These are phyloP conservation scores for Allophyes oxyacanthae DNA, from an alignment of 2,888 invertebrate species.

Conservation along the genomic window DNA sequence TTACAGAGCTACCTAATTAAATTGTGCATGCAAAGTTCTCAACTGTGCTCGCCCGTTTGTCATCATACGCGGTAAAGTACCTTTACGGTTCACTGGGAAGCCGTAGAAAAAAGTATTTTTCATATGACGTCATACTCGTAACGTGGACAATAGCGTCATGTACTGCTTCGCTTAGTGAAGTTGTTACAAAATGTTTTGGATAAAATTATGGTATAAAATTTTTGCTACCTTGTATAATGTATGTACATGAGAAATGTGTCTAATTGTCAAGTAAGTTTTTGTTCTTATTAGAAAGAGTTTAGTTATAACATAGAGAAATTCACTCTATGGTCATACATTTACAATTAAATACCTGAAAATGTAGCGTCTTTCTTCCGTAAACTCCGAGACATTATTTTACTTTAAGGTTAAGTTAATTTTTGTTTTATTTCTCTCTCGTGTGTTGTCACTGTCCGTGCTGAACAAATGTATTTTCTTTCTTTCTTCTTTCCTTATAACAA, in stretches of 20 bases:
- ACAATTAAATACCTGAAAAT: not conserved
- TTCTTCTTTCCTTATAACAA: too few relatives aligned
- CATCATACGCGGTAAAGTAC: slow-evolving; percentile 41
- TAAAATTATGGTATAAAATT: slow-evolving; percentile 26
- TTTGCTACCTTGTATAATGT: slow-evolving; percentile 25
- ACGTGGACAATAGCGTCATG: slow-evolving; percentile 49
- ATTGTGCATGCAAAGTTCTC: slow-evolving; percentile 58
- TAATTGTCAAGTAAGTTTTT: slow-evolving; percentile 6
- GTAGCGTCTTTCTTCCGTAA: not conserved
- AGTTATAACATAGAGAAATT: too few relatives aligned
- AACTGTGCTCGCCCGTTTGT: slow-evolving; percentile 49
- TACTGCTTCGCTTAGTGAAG: slow-evolving; percentile 13
- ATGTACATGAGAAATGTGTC: too few relatives aligned
- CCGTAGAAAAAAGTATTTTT: slow-evolving; percentile 50
- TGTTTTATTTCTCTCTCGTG: too few relatives aligned
- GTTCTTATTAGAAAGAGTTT: too few relatives aligned
- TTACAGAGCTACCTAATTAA: slow-evolving; percentile 55
- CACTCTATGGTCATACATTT: too few relatives aligned
- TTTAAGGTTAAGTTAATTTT: too few relatives aligned
- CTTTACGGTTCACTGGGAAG: slow-evolving; percentile 29
- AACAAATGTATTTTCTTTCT: too few relatives aligned
- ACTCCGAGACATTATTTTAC: not conserved
- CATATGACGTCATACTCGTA: slow-evolving; percentile 47
- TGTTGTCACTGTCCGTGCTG: too few relatives aligned
- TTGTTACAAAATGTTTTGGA: slow-evolving; percentile 36